Base-by-base conservation (phyloP, 2,797 vertebrate genomes). In the Rhodeus uyekii region DNA sequence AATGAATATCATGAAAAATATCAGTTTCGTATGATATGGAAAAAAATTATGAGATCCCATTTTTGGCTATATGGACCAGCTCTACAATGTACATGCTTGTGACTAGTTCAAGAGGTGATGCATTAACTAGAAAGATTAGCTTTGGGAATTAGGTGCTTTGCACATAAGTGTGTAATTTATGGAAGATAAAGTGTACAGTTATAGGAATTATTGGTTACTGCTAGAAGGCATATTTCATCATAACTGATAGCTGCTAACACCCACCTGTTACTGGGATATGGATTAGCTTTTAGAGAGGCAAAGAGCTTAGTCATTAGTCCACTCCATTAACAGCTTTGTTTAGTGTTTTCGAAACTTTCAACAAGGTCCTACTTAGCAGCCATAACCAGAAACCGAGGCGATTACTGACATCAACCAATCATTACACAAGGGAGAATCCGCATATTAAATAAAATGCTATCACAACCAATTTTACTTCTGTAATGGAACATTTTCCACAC, bases 151-250 rank as follows among this genome's bases (percentile, higher is more conserved):
- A 29, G 34, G 67, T 53, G n/a, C 46, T 78, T 48, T 79, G 64
- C 18, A 22, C 48, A 48, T 19, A 55, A 22, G 63, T 19, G 16
- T 39, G 36, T 32, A 58, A 58, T 58, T 44, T 42, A 80, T 19
- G 38, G 8, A 44, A 58, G 27, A 44, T 79, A 24, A 44, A 34
- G 29, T 48, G 39, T 80, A 29, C 22, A 61, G 55, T 80, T 80
- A 55, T 32, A 27, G 50, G 34, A 79, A 79, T 44, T 22, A 48
- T 48, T 48, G n/a, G 22, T 61, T 46, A 71, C 39, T 72, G 48
- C 71, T 24, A 61, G 39, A 72, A 71, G 78, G 22, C 29, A 72
- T 24, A 80, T 72, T 80, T 80, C 53, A 61, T 80, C 14, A 34
- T 36, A 61, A 61, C 16, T 27, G 42, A 61, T 46, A 46, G 9